Evolutionary conservation across 2,797 vertebrate species (phyloP).

Genomic region (Sebastes ruberrimus): DNA sequence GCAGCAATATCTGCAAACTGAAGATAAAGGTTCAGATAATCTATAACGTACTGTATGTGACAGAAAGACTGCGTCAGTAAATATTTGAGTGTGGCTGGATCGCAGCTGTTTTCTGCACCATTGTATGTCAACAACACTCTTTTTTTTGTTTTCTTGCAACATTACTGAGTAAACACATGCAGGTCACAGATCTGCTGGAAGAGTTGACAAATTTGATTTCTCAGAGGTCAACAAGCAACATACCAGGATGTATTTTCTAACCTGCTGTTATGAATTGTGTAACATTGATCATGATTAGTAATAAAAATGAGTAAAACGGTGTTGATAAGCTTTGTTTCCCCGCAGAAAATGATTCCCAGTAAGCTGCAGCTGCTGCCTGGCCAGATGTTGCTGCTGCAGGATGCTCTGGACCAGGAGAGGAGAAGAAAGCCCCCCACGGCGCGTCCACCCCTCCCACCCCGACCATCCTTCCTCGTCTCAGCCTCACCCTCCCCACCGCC

Average conservation of each 20-base stretch:
- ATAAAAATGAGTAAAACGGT: neutral
- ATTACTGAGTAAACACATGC: neutral
- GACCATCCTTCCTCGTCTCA: neutral
- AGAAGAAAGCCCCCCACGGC: neutral
- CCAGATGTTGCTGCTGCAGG: slow-evolving; percentile 64
- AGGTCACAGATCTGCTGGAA: neutral
- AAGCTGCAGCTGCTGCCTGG: slow-evolving; percentile 74
- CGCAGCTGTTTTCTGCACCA: neutral
- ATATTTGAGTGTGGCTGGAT: too few species aligned
- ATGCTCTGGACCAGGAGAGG: slow-evolving; percentile 60
- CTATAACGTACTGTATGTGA: neutral
- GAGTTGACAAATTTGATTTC: neutral
- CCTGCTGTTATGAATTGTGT: neutral
- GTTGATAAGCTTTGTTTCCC: neutral
- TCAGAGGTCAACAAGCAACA: neutral
- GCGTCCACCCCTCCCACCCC: slow-evolving; percentile 37
- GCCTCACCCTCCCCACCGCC: rapidly evolving
- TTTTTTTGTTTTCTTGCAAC: neutral
- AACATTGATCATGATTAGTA: neutral
- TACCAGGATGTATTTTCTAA: neutral
- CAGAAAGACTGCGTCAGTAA: neutral
- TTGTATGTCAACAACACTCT: too few species aligned
- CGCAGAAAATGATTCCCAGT: slow-evolving; percentile 70
- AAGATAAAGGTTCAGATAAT: neutral
- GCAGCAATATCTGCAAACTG: neutral